Conservation (phyloP, 2,797 vertebrate genomes). For the Knipowitschia caucasica region DNA sequence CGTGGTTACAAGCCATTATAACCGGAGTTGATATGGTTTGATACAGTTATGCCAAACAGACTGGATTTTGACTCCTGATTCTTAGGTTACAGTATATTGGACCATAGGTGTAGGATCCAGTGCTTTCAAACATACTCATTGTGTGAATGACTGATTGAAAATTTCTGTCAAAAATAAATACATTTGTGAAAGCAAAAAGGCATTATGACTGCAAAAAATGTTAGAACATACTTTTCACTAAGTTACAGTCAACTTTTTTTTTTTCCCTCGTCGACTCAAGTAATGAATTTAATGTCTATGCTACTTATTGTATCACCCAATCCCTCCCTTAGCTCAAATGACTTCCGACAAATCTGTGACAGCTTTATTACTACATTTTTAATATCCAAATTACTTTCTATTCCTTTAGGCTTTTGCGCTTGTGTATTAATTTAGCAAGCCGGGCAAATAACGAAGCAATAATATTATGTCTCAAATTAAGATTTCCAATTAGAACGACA, state of each 20-base stretch:
- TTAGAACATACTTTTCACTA: too few species aligned
- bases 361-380: conserved; percentile 7
- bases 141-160: too few species aligned
- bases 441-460: conserved; percentile 53
- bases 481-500: conserved; percentile 67
- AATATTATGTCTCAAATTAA: conserved; percentile 64
- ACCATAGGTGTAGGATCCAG: too few species aligned
- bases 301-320: background rate
- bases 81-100: too few species aligned
- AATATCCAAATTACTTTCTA: conserved; percentile 18
- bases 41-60: too few species aligned
- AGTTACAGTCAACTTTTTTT: background rate
- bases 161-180: too few species aligned
- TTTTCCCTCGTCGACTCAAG: background rate
- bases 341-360: conserved; percentile 5
- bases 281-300: background rate
- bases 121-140: too few species aligned
- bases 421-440: conserved; percentile 53
- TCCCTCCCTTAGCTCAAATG: background rate
- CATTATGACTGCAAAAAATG: too few species aligned
- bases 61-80: too few species aligned
- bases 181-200: too few species aligned
- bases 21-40: too few species aligned
- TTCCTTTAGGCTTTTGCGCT: conserved; percentile 20
- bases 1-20: too few species aligned